These are phyloP conservation scores for Saturnia japonica DNA, from an alignment of 2,888 invertebrate species.

Conservation along the genomic window DNA sequence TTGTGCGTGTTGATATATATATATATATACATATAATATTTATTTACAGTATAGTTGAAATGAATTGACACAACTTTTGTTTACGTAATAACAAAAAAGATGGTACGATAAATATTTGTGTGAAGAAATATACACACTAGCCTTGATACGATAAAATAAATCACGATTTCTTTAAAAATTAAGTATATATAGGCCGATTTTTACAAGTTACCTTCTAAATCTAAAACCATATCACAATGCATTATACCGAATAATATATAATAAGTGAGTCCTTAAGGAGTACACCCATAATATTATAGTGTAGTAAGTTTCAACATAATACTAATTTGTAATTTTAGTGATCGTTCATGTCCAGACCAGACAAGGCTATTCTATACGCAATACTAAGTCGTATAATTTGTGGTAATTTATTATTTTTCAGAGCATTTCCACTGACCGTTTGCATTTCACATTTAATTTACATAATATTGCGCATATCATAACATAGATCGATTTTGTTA, in stretches of 20 bases:
- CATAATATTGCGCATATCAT: slow-evolving; percentile 17
- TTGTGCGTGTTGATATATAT: too few species aligned
- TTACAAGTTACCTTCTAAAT: too few species aligned
- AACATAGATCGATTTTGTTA: slow-evolving; percentile 13
- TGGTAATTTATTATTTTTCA: background rate
- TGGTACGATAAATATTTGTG: background rate
- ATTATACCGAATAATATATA: background rate
- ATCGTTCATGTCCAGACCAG: background rate
- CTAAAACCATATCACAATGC: too few species aligned
- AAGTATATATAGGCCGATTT: background rate
- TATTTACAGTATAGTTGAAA: slow-evolving; percentile 8
- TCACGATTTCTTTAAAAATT: slow-evolving; percentile 1
- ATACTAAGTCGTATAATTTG: background rate
- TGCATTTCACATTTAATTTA: slow-evolving; percentile 13
- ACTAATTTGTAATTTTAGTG: background rate
- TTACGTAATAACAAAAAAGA: background rate
- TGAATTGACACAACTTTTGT: background rate
- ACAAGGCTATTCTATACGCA: background rate
- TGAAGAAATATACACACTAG: background rate
- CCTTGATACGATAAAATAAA: background rate
- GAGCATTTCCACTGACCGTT: slow-evolving; percentile 7
- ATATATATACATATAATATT: background rate
- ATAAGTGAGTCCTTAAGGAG: background rate
- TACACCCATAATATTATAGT: background rate
- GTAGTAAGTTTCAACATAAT: background rate